Evolutionary conservation across 2,113 vertebrate species (phyloP).

Genomic region (Toxotes chatareus): DNA sequence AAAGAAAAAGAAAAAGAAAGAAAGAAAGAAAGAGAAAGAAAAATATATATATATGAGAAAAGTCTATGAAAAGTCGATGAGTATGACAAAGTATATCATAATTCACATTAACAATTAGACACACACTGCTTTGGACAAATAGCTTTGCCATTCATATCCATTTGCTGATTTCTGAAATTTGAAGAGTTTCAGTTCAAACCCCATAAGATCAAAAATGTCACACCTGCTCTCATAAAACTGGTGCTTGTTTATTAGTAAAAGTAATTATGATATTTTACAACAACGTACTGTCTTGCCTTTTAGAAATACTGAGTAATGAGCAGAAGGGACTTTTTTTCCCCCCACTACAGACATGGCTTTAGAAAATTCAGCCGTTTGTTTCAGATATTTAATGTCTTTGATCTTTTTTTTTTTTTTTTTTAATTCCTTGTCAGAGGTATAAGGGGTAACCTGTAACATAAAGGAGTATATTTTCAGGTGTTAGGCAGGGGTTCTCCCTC

Average conservation of each 20-base stretch:
- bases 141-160: background rate
- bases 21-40: too few species aligned
- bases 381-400: background rate
- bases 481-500: conserved; percentile 59
- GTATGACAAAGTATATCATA: background rate
- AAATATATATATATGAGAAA: too few species aligned
- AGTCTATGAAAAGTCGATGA: background rate
- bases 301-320: conserved; percentile 6
- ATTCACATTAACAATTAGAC: background rate
- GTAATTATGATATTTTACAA: background rate
- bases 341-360: background rate
- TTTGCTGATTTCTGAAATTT: background rate
- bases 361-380: background rate
- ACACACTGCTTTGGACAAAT: background rate
- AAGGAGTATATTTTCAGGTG: conserved; percentile 37
- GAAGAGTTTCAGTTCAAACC: background rate
- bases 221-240: background rate
- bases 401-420: background rate
- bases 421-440: background rate
- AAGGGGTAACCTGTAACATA: conserved; percentile 1
- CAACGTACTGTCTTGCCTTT: background rate
- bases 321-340: background rate
- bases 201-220: background rate
- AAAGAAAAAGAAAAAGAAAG: too few species aligned
- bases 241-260: background rate